These are phyloP conservation scores for Pogonus chalceus DNA, from an alignment of 1,140 invertebrate species.

Conservation along the genomic window DNA sequence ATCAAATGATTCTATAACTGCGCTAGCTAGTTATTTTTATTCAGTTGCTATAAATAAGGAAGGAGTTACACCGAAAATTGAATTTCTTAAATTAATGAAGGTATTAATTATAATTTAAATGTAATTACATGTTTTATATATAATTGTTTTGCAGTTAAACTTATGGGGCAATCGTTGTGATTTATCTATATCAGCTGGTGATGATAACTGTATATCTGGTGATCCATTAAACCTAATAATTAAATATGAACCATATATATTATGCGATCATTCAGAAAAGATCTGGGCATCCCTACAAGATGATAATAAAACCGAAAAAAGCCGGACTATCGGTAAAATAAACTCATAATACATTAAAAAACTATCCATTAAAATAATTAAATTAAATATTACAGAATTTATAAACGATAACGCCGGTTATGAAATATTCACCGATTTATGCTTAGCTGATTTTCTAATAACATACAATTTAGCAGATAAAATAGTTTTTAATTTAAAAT, in stretches of 20 bases:
- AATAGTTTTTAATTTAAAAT: slow-evolving; percentile 80
- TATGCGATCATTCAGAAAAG: slow-evolving; percentile 54
- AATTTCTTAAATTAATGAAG: slow-evolving; percentile 47
- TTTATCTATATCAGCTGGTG: slow-evolving; percentile 72
- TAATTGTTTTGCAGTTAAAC: slow-evolving; percentile 38
- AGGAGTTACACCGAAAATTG: slow-evolving; percentile 33
- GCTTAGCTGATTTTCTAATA: slow-evolving; percentile 72
- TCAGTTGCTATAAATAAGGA: slow-evolving; percentile 32
- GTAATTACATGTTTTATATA: slow-evolving; percentile 11
- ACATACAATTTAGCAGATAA: slow-evolving; percentile 51
- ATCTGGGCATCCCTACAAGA: slow-evolving; percentile 39
- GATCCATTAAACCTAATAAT: slow-evolving; percentile 55
- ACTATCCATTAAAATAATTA: background rate
- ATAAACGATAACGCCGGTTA: slow-evolving; percentile 91
- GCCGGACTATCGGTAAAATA: too few relatives aligned
- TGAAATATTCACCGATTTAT: slow-evolving; percentile 85
- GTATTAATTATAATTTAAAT: slow-evolving; percentile 24
- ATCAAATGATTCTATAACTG: slow-evolving; percentile 44
- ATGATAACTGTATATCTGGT: slow-evolving; percentile 33
- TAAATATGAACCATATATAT: slow-evolving; percentile 53
- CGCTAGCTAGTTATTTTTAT: slow-evolving; percentile 43
- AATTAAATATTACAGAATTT: slow-evolving; percentile 50
- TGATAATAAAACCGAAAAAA: slow-evolving; percentile 21
- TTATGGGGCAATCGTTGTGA: slow-evolving; percentile 78
- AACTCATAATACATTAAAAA: background rate